These are phyloP conservation scores for Chionodraco myersi DNA, from an alignment of 2,113 vertebrate genomes.

Conservation along the genomic window DNA sequence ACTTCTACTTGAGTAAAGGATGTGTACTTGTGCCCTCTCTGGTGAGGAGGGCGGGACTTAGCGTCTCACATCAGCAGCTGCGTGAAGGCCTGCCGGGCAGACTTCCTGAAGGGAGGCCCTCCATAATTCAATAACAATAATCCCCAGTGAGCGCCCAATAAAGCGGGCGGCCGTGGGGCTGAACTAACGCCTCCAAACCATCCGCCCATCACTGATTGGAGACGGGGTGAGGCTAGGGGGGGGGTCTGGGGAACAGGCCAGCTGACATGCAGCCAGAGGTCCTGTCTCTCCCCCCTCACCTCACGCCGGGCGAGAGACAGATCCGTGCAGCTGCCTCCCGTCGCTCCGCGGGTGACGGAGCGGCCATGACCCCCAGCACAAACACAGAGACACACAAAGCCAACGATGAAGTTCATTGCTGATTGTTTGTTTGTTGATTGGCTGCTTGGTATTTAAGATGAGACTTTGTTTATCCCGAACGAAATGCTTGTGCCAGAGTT, in stretches of 20 bases:
- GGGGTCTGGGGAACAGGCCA: constrained; percentile 74
- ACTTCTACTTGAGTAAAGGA: too few relatives aligned
- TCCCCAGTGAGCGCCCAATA: constrained; percentile 81
- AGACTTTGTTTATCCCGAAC: too few relatives aligned
- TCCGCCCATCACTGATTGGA: constrained; percentile 66
- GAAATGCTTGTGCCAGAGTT: too few relatives aligned
- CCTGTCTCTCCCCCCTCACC: constrained; percentile 31
- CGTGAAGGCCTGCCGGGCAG: constrained; percentile 55
- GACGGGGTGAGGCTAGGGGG: constrained; percentile 28
- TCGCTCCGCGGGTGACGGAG: constrained; percentile 65
- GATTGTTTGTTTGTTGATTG: too few relatives aligned
- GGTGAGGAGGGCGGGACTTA: constrained; percentile 25
- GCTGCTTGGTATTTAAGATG: too few relatives aligned
- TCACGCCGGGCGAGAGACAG: constrained; percentile 18
- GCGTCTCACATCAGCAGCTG: constrained; percentile 66
- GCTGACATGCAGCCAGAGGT: constrained; percentile 75
- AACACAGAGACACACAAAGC: too few relatives aligned
- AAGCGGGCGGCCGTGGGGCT: constrained; percentile 67
- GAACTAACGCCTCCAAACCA: constrained; percentile 75
- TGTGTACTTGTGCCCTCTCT: too few relatives aligned
- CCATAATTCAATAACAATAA: constrained; percentile 87
- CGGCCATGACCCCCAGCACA: constrained; percentile 48
- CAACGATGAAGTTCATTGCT: too few relatives aligned
- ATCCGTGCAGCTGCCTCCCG: constrained; percentile 31
- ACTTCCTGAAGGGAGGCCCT: constrained; percentile 73